Evolutionary conservation across 2,888 invertebrate species (phyloP).

Genomic region (Cephus nigrinus): DNA sequence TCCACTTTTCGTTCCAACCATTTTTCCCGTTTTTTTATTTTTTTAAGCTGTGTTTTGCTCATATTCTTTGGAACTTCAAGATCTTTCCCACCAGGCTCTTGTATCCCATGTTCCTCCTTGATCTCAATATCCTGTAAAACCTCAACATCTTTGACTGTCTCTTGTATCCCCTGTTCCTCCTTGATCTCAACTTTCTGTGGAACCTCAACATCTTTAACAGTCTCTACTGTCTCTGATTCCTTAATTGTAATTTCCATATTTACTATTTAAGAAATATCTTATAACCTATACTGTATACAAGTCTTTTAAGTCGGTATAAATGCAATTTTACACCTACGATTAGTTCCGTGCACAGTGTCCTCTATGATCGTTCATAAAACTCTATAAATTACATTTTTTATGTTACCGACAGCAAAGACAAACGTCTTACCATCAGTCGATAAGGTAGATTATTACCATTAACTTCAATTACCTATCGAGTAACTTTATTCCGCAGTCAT

Average conservation of each 20-base stretch:
- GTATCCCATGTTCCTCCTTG: neutral
- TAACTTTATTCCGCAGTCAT: neutral
- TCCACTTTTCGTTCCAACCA: constrained; percentile 78
- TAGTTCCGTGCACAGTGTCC: neutral
- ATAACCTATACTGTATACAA: neutral
- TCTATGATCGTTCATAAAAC: neutral
- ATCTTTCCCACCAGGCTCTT: neutral
- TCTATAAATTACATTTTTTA: neutral
- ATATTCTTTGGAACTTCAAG: constrained; percentile 20
- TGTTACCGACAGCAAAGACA: neutral
- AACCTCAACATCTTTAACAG: neutral
- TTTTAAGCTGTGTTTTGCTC: constrained; percentile 76
- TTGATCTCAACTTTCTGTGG: neutral
- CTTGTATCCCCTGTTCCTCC: neutral
- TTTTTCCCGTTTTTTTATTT: constrained; percentile 76
- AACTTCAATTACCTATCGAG: neutral
- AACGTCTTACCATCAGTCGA: neutral
- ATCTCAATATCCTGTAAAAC: neutral
- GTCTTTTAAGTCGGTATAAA: neutral
- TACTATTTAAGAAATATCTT: neutral
- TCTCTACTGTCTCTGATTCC: neutral
- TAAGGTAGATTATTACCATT: neutral
- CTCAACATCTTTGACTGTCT: neutral
- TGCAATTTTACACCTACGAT: neutral
- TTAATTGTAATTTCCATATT: neutral